phyloP scores from a whole-genome alignment of 2,888 invertebrate genomes.

The Tenthredo scrophulariae region DNA sequence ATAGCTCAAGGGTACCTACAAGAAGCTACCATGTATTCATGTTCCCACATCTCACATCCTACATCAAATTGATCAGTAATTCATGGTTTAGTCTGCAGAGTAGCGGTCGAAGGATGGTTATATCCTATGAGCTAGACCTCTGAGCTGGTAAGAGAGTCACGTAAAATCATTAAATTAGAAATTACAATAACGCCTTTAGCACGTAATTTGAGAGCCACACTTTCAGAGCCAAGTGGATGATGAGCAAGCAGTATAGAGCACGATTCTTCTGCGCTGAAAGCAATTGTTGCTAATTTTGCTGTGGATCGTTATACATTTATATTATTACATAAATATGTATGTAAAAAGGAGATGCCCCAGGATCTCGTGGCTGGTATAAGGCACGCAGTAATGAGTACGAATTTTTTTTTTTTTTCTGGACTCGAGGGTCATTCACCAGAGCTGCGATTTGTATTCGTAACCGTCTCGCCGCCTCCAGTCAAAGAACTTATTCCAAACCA shows the following conservation, averaged over 20 bases:
- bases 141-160: conserved; percentile 42
- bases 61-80: conserved; percentile 49
- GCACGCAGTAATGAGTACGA: conserved; percentile 58
- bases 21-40: conserved; percentile 30
- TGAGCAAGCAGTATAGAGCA: background rate
- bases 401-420: conserved; percentile 53
- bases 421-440: conserved; percentile 27
- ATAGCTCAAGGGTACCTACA: conserved; percentile 33
- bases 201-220: conserved; percentile 23
- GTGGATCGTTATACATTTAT: conserved; percentile 31
- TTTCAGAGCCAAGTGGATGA: conserved; percentile 12
- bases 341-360: background rate
- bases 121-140: conserved; percentile 24
- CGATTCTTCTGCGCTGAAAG: background rate
- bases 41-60: conserved; percentile 43
- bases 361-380: conserved; percentile 1
- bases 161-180: conserved; percentile 50
- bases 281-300: background rate
- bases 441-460: conserved; percentile 65
- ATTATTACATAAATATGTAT: background rate
- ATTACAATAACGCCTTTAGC: conserved; percentile 48
- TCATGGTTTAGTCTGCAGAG: conserved; percentile 25
- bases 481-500: conserved; percentile 39
- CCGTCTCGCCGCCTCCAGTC: conserved; percentile 55
- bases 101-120: conserved; percentile 34